A percentile compares a stretch with the other conserved stretches of the same genome.
Evolutionary conservation across 2,888 invertebrate species (phyloP).

Genomic region (Anthoptus insignis): DNA sequence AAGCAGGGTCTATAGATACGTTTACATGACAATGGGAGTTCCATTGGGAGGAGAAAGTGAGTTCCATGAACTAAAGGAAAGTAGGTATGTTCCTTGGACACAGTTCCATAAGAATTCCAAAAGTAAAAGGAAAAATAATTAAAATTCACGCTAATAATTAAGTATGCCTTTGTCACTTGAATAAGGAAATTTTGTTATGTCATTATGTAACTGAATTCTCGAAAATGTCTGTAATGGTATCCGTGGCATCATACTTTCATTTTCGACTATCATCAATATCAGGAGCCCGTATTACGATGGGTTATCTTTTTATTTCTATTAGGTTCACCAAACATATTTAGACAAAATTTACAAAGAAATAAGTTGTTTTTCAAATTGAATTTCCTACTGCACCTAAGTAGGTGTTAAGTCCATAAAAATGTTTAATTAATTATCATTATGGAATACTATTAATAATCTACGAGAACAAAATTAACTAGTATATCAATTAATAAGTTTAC

Average conservation of each 20-base stretch:
- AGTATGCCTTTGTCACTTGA: background rate
- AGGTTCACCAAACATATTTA: no score
- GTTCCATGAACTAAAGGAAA: conserved; percentile 86
- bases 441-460: no score
- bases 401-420: no score
- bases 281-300: background rate
- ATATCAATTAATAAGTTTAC: no score
- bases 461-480: no score
- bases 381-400: no score
- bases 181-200: background rate
- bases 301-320: background rate
- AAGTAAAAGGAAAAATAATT: conserved; percentile 25
- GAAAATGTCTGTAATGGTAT: background rate
- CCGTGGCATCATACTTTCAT: background rate
- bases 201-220: background rate
- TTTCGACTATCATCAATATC: conserved; percentile 1
- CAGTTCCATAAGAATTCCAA: conserved; percentile 39
- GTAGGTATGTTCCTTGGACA: conserved; percentile 58
- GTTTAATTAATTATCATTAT: no score
- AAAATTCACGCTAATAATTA: conserved; percentile 16
- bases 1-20: conserved; percentile 65
- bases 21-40: conserved; percentile 68
- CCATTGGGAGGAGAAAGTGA: conserved; percentile 78
- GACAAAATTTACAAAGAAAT: no score
- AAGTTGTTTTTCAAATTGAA: no score